phyloP scores from a whole-genome alignment of 2,113 vertebrate genomes.

The Brachypodius melanocephalos region DNA sequence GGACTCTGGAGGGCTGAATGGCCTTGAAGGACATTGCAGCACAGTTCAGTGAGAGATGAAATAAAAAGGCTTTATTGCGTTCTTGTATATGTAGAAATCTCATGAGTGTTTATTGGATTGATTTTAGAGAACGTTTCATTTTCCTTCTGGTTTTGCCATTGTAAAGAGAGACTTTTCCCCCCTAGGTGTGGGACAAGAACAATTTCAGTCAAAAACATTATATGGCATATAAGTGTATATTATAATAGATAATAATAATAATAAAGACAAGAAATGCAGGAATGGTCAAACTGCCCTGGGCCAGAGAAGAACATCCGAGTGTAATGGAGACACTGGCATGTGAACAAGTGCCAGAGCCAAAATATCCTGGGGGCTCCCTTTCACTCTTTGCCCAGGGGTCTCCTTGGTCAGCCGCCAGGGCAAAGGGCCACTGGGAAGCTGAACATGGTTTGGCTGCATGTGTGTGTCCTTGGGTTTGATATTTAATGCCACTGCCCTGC shows the following conservation, averaged over 20 bases:
- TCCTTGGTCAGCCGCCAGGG: slow-evolving; percentile 37
- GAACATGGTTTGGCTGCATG: not conserved
- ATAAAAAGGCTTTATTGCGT: not conserved
- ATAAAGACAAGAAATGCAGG: not conserved
- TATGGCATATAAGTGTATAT: not conserved
- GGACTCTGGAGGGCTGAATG: not conserved
- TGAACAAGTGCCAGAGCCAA: not conserved
- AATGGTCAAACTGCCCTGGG: not conserved
- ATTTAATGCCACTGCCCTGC: slow-evolving; percentile 36
- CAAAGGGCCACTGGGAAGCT: slow-evolving; percentile 43
- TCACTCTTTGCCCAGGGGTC: slow-evolving; percentile 20
- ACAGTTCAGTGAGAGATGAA: not conserved
- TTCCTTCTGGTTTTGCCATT: not conserved
- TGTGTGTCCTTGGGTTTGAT: slow-evolving; percentile 54
- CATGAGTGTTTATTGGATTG: not conserved
- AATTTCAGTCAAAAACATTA: not conserved
- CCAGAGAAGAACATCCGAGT: not conserved
- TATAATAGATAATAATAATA: not conserved
- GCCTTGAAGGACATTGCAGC: not conserved
- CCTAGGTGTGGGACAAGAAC: not conserved
- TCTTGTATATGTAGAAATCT: not conserved
- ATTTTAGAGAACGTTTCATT: fast-evolving
- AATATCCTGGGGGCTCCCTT: slow-evolving; percentile 33
- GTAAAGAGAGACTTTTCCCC: not conserved
- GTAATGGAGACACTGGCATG: slow-evolving; percentile 25